These are phyloP conservation scores for Caerostris extrusa DNA, from an alignment of 1,140 invertebrate species.

Conservation along the genomic window DNA sequence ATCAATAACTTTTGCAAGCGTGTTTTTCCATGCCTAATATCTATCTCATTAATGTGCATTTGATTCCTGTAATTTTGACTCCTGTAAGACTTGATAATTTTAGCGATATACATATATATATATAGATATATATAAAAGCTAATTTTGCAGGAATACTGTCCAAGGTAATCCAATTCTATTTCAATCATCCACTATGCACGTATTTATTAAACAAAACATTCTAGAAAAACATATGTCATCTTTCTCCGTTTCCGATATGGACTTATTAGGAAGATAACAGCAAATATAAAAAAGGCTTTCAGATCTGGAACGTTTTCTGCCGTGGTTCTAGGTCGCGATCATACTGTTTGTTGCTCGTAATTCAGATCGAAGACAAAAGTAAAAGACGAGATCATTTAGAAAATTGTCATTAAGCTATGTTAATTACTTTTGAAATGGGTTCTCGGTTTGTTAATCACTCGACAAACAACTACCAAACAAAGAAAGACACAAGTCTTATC, in stretches of 20 bases:
- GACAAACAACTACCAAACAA: slow-evolving; percentile 23
- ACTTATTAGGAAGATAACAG: slow-evolving; percentile 13
- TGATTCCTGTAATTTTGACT: no score
- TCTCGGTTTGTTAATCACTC: slow-evolving; percentile 51
- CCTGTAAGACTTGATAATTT: no score
- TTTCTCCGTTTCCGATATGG: background rate
- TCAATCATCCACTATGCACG: background rate
- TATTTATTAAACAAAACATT: background rate
- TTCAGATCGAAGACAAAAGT: slow-evolving; percentile 20
- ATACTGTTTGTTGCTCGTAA: background rate
- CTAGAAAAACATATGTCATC: background rate
- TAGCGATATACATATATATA: no score
- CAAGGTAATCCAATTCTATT: no score
- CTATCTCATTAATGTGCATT: no score
- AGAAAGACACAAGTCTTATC: background rate
- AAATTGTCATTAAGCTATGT: slow-evolving; percentile 52
- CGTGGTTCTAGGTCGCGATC: slow-evolving; percentile 43
- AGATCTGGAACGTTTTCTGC: background rate
- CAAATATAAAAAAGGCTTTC: background rate
- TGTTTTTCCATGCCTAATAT: no score
- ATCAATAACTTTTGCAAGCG: no score
- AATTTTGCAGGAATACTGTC: no score
- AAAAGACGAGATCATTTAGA: slow-evolving; percentile 46
- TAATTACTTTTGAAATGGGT: slow-evolving; percentile 48
- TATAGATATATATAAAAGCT: no score